Evolutionary conservation across 2,113 vertebrate genomes (phyloP).

Genomic region (Pholis gunnellus): DNA sequence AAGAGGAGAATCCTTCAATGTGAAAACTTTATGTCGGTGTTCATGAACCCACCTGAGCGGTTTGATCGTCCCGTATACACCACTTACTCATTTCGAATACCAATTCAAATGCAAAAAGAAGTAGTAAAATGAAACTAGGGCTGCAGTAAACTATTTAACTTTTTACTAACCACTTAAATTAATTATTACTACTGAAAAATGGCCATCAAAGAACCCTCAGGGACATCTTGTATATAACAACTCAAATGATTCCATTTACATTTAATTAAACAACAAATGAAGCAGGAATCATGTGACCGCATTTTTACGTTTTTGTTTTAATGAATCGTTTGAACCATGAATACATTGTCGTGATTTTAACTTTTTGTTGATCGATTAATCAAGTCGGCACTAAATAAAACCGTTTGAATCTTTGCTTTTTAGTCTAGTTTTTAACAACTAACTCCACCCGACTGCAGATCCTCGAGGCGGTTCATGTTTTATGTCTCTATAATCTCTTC

Average conservation of each 20-base stretch:
- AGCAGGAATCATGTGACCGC: neutral
- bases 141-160: neutral
- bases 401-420: neutral
- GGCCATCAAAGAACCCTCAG: neutral
- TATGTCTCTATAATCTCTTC: neutral
- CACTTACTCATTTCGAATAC: neutral
- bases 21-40: neutral
- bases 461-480: slow-evolving; percentile 1
- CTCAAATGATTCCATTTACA: neutral
- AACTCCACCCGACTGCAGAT: neutral
- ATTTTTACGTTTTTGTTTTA: neutral
- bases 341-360: neutral
- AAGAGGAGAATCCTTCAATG: neutral
- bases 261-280: neutral
- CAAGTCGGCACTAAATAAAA: neutral
- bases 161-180: neutral
- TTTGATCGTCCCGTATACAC: neutral
- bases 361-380: neutral
- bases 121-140: neutral
- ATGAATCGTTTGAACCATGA: neutral
- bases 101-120: neutral
- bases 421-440: neutral
- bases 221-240: neutral
- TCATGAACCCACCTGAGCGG: neutral
- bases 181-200: neutral